Evolutionary conservation across 1,140 invertebrate genomes (phyloP).

Genomic region (Dolichoris vasculosae): DNA sequence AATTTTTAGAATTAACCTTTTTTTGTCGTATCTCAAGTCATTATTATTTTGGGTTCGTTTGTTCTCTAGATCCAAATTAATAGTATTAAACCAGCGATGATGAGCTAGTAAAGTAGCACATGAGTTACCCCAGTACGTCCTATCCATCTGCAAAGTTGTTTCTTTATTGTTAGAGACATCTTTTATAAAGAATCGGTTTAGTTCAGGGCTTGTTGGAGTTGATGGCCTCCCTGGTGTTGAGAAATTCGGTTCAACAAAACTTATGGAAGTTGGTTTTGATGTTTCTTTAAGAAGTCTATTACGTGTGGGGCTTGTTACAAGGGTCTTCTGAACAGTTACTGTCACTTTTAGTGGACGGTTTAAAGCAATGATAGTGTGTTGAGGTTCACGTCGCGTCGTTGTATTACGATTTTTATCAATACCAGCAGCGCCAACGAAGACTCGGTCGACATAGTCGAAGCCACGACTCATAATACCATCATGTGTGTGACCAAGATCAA

Average conservation of each 20-base stretch:
- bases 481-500: slow-evolving; percentile 93
- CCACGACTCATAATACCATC: slow-evolving; percentile 95
- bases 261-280: slow-evolving; percentile 59
- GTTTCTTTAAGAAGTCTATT: slow-evolving; percentile 68
- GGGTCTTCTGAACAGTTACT: slow-evolving; percentile 66
- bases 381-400: slow-evolving; percentile 65
- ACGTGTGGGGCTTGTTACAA: slow-evolving; percentile 54
- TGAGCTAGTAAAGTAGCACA: slow-evolving; percentile 69
- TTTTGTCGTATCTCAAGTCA: slow-evolving; percentile 68
- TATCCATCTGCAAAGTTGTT: slow-evolving; percentile 60
- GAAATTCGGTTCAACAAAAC: neutral
- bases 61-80: slow-evolving; percentile 65
- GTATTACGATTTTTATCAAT: slow-evolving; percentile 70
- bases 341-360: slow-evolving; percentile 70
- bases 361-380: slow-evolving; percentile 70
- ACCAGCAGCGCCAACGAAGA: slow-evolving; percentile 76
- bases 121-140: slow-evolving; percentile 70
- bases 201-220: slow-evolving; percentile 70
- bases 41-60: slow-evolving; percentile 53
- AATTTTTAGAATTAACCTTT: slow-evolving; percentile 62
- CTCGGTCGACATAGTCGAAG: slow-evolving; percentile 90
- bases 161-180: slow-evolving; percentile 46
- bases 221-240: slow-evolving; percentile 62
- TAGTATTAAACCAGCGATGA: slow-evolving; percentile 73
- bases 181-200: slow-evolving; percentile 69